Evolutionary conservation across 2,888 invertebrate species (phyloP), one percentile per base, ranked within the genome.

Genomic region (Hypsopygia costalis): DNA sequence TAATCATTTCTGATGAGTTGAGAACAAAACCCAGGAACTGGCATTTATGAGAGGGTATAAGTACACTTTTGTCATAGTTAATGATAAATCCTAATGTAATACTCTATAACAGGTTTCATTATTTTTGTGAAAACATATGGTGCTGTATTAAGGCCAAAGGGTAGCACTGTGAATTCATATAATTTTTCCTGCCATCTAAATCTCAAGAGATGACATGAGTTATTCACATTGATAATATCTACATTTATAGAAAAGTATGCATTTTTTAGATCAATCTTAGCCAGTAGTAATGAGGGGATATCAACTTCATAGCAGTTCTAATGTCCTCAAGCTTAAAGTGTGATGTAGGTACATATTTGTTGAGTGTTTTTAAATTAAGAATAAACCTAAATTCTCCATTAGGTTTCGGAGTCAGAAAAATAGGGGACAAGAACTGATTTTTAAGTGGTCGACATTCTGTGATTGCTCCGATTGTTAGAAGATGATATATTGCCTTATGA

Each of bases 301-400:
- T 21, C 6, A 21, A 21, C 6, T 21, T 21, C 6, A 21, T 5
- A 21, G 36, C 35, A 4, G 45, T 48, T 10, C 45, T 29, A 1
- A 45, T 29, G 31, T 48, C 48, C 12, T 49, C 44, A 5, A 46
- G 6, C 36, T 46, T 46, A 30, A 44, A 49, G 33, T 49, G 49
- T 6, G 31, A 9, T 4, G 44, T 44, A 6, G 34, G 7, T 7
- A 49, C 42, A 27, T 39, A 35, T 39, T 39, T 36, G 32, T 43
- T 43, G 11, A 43, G 27, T 5, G 25, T 8, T 22, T 43, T 43
- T 21, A 39, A 22, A 32, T 43, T 43, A 10, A 43, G 21, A 8
- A 39, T 21, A 21, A 21, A 43, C 8, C 42, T 8, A 11, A 11
- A 16, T 30, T 12, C 16, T 7, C 40, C 34, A 25, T 40, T 40